These are phyloP conservation scores for Dermatophagoides farinae DNA, from an alignment of 1,140 invertebrate genomes.

Conservation along the genomic window DNA sequence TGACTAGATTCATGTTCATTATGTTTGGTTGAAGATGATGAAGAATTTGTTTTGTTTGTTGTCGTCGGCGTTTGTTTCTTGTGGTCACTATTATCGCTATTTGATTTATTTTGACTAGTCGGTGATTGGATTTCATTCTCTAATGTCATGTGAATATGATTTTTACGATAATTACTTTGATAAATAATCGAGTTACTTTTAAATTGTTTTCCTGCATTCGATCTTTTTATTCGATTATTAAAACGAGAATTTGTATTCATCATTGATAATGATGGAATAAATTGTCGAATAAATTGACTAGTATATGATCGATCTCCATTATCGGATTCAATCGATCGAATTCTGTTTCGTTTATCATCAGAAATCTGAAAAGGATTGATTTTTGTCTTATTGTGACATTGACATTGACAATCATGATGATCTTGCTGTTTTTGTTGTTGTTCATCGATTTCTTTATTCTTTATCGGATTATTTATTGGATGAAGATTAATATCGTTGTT, in stretches of 20 bases:
- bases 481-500: too few relatives aligned
- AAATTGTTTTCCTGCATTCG: not conserved
- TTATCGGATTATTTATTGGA: too few relatives aligned
- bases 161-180: slow-evolving; percentile 6
- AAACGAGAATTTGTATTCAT: not conserved
- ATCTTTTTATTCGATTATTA: not conserved
- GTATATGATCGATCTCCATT: not conserved
- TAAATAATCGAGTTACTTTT: slow-evolving; percentile 7
- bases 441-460: too few relatives aligned
- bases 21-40: too few relatives aligned
- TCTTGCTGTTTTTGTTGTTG: too few relatives aligned
- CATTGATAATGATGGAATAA: not conserved
- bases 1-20: too few relatives aligned
- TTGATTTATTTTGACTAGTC: not conserved
- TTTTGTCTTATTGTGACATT: too few relatives aligned
- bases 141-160: slow-evolving; percentile 5
- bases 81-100: too few relatives aligned
- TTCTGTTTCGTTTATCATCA: too few relatives aligned
- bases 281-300: not conserved
- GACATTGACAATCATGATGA: too few relatives aligned
- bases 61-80: not conserved
- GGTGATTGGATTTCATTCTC: not conserved
- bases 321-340: too few relatives aligned
- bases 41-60: not conserved
- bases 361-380: too few relatives aligned